Percentiles rank a stretch among this genome's conserved stretches.
Evolutionary conservation across 1,140 invertebrate genomes (phyloP).

Genomic region (Ceratina japonica): DNA sequence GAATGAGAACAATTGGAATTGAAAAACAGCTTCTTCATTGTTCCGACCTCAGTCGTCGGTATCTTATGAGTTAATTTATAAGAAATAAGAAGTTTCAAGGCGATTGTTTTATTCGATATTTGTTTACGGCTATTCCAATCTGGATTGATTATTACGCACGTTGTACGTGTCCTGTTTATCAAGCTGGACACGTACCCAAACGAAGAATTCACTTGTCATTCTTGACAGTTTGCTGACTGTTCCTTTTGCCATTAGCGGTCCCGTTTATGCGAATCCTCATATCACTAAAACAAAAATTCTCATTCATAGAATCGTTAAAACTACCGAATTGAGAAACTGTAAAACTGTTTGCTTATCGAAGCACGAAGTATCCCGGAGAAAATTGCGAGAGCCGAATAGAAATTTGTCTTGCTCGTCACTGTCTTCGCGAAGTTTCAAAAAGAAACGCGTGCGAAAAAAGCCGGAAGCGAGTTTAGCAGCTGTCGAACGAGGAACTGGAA

Average conservation of each 20-base stretch:
- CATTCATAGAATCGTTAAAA: no score
- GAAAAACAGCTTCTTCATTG: no score
- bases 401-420: not conserved
- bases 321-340: no score
- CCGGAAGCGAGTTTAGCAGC: not conserved
- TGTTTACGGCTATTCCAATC: not conserved
- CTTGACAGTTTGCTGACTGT: not conserved
- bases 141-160: not conserved
- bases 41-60: no score
- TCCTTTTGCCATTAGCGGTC: conserved; percentile 3
- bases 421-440: no score
- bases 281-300: no score
- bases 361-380: no score
- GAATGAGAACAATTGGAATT: no score
- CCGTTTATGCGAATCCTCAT: not conserved
- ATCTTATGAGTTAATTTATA: no score
- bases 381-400: not conserved
- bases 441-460: not conserved
- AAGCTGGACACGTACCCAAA: conserved; percentile 21
- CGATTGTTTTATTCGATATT: conserved; percentile 1
- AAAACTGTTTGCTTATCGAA: no score
- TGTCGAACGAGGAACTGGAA: conserved; percentile 16
- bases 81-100: no score
- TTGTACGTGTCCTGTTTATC: conserved; percentile 6
- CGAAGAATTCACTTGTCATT: conserved; percentile 32